A percentile compares a stretch with the other conserved stretches of the same genome.
phyloP scores from a whole-genome alignment of 1,140 invertebrate genomes.

The Drosophila persimilis region DNA sequence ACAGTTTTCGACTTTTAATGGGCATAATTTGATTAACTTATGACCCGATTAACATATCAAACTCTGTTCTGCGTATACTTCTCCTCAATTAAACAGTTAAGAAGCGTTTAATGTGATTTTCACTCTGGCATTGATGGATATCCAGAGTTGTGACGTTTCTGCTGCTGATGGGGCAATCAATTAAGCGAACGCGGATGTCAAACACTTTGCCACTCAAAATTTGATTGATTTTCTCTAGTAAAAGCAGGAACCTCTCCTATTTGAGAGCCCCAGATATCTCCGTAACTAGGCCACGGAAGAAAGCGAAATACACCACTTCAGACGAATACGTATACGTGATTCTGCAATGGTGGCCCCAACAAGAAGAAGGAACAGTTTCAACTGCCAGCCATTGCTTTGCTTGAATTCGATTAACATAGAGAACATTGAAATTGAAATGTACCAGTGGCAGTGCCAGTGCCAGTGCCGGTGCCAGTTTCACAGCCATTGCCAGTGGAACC shows the following conservation, averaged over 20 bases:
- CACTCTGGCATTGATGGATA: conserved; percentile 32
- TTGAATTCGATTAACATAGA: conserved; percentile 50
- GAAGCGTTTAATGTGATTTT: conserved; percentile 5
- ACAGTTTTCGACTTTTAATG: too few relatives aligned
- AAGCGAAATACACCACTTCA: conserved; percentile 8
- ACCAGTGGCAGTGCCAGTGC: conserved; percentile 14
- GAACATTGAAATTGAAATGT: conserved; percentile 12
- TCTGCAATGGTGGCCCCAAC: neutral
- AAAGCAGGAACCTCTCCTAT: conserved; percentile 8
- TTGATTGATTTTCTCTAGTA: conserved; percentile 65
- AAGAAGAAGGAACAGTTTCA: neutral
- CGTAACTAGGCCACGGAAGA: conserved; percentile 38
- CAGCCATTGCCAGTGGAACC: conserved; percentile 1
- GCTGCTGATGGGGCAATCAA: conserved; percentile 57
- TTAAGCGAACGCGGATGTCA: conserved; percentile 55
- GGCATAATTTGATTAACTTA: neutral
- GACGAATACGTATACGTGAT: too few relatives aligned
- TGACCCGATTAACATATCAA: conserved; percentile 11
- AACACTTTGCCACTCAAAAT: conserved; percentile 53
- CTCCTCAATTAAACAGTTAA: conserved; percentile 16
- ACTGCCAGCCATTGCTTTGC: conserved; percentile 3
- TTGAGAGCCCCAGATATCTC: neutral
- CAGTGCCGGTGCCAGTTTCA: too few relatives aligned
- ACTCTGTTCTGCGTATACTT: conserved; percentile 19
- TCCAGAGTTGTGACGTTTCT: conserved; percentile 14